Evolutionary conservation across 1,140 invertebrate species (phyloP), one percentile per base, ranked within the genome.

Genomic region (Vanessa atalanta): DNA sequence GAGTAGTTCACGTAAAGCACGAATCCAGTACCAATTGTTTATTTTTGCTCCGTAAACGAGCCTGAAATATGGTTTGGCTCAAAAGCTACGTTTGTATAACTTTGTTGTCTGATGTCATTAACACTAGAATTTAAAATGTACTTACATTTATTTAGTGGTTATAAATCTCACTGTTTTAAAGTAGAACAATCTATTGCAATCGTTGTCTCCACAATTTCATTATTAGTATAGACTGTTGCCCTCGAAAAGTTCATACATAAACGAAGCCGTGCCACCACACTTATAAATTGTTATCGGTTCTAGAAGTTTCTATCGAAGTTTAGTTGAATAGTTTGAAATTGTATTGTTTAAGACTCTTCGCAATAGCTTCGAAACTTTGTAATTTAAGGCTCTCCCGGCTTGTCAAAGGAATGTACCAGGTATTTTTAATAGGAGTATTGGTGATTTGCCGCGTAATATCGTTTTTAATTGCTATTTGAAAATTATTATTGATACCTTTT

Each of bases 321-420:
- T 47, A 69, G 66, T 60, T 57, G 66, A 69, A 69, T 71, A 71
- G 60, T 71, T 71, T 43, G 61, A 71, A 64, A 65, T 71, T 61
- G 69, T 71, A 71, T 63, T 64, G 69, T 71, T 71, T 63, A 71
- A 71, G 60, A 65, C 61, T 71, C 48, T 53, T n/a, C 65, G 53
- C 66, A 47, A 57, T 69, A 47, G 53, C 37, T 47, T 69, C 20
- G n/a, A 60, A 69, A 69, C 66, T 69, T 60, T 26, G 43, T 69
- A 47, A 69, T 69, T 69, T 69, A 60, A 60, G 50, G 53, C 43
- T 69, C 13, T 69, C 37, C 26, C 16, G 69, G 31, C 31, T 50
- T 55, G 65, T 70, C 69, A 61, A 63, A 51, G 69, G 60, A 69
- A 69, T 69, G 67, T 63, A 43, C 69, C 48, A 70, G 60, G 48